These are phyloP conservation scores for Leptinotarsa defecta DNA, from an alignment of 1,140 invertebrate species.

Conservation along the genomic window DNA sequence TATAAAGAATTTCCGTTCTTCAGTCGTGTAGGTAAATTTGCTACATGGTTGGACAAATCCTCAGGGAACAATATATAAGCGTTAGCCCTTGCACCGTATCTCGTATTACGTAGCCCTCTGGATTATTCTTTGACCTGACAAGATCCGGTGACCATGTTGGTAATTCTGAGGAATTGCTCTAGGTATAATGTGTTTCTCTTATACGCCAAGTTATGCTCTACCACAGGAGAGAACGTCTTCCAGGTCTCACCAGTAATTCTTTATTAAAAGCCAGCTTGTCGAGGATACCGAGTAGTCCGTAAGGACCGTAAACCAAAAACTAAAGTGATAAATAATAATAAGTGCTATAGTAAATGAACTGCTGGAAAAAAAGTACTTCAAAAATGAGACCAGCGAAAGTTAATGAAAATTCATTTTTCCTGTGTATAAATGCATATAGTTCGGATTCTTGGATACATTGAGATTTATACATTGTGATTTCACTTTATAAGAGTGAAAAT, in stretches of 20 bases:
- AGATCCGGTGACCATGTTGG: conserved; percentile 46
- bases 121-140: conserved; percentile 45
- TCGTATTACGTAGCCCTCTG: conserved; percentile 35
- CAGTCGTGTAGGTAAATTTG: conserved; percentile 13
- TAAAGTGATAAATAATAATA: conserved; percentile 22
- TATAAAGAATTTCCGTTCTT: not conserved
- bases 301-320: conserved; percentile 12
- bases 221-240: conserved; percentile 29
- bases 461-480: too few species aligned
- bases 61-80: conserved; percentile 31
- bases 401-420: too few species aligned
- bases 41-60: conserved; percentile 13
- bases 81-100: conserved; percentile 32
- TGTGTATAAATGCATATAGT: too few species aligned
- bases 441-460: too few species aligned
- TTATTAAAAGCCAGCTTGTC: conserved; percentile 28
- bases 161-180: conserved; percentile 38
- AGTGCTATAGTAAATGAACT: not conserved
- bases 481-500: too few species aligned
- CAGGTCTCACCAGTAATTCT: conserved; percentile 26
- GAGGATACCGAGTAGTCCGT: not conserved
- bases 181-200: conserved; percentile 48
- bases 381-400: too few species aligned
- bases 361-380: not conserved
- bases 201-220: conserved; percentile 27